Conservation (phyloP, 2,797 vertebrate species). For the Sebastes goodei region DNA sequence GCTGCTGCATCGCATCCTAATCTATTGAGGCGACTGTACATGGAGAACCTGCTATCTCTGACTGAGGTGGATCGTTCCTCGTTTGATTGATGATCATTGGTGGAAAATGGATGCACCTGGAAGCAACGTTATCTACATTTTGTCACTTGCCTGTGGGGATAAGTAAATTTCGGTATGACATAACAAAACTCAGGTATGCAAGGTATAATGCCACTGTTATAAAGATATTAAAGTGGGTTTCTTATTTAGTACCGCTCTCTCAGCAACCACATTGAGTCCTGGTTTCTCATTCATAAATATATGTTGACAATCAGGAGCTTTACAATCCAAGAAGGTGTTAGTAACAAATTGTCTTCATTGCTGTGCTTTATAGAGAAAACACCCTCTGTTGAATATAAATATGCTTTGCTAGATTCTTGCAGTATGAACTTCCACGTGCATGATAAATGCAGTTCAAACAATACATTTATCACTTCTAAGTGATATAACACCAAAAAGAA, state of each 20-base stretch:
- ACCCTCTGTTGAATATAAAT: background rate
- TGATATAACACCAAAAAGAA: background rate
- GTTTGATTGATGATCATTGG: background rate
- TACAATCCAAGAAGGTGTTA: background rate
- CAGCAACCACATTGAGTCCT: background rate
- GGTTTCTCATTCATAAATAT: background rate
- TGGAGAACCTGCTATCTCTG: background rate
- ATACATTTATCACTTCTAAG: background rate
- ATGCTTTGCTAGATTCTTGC: background rate
- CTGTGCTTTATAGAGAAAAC: background rate
- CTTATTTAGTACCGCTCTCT: background rate
- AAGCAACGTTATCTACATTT: background rate
- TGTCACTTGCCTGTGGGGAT: background rate
- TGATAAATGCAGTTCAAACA: background rate
- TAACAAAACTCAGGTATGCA: background rate
- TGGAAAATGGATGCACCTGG: background rate
- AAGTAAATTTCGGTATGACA: background rate
- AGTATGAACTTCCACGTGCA: background rate
- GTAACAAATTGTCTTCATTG: background rate
- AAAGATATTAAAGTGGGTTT: background rate
- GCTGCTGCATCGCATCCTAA: background rate
- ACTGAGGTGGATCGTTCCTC: slow-evolving; percentile 1
- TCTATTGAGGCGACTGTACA: background rate
- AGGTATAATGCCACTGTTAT: background rate
- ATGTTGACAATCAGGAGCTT: background rate